A percentile compares a stretch with the other conserved stretches of the same genome.
Evolutionary conservation across 2,797 vertebrate species (phyloP).

Genomic region (Austrolebias charrua): DNA sequence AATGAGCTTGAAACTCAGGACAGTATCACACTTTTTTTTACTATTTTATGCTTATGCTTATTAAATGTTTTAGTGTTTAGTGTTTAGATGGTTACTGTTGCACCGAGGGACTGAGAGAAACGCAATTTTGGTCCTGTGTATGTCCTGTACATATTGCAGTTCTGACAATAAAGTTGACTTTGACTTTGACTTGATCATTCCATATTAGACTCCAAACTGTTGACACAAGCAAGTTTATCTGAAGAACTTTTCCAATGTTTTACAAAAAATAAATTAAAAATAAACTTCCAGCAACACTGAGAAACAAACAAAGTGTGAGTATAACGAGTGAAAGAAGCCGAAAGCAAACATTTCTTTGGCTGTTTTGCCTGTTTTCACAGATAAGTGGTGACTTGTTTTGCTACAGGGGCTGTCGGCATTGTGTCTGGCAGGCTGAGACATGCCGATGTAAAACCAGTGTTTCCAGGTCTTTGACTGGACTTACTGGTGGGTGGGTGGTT

Average conservation of each 20-base stretch:
- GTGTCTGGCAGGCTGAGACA: conserved; percentile 54
- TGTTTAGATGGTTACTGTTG: no score
- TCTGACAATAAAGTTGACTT: no score
- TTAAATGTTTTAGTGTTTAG: no score
- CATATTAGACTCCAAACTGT: neutral
- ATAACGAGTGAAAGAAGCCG: neutral
- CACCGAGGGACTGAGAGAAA: no score
- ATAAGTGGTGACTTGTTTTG: conserved; percentile 32
- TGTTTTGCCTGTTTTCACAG: conserved; percentile 15
- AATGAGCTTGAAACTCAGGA: no score
- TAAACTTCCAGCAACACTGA: neutral
- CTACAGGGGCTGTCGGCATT: conserved; percentile 31
- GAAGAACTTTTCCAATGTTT: neutral
- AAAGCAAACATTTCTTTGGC: neutral
- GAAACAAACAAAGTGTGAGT: neutral
- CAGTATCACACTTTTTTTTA: no score
- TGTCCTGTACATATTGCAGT: no score
- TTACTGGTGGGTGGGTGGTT: conserved; percentile 54
- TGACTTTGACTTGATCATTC: conserved; percentile 24
- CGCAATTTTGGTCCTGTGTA: no score
- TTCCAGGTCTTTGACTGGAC: conserved; percentile 57
- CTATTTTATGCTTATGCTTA: no score
- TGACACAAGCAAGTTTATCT: neutral
- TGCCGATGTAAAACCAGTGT: conserved; percentile 50
- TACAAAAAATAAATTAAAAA: neutral